Conservation (phyloP, 2,113 vertebrate genomes). For the Catharus minimus region DNA sequence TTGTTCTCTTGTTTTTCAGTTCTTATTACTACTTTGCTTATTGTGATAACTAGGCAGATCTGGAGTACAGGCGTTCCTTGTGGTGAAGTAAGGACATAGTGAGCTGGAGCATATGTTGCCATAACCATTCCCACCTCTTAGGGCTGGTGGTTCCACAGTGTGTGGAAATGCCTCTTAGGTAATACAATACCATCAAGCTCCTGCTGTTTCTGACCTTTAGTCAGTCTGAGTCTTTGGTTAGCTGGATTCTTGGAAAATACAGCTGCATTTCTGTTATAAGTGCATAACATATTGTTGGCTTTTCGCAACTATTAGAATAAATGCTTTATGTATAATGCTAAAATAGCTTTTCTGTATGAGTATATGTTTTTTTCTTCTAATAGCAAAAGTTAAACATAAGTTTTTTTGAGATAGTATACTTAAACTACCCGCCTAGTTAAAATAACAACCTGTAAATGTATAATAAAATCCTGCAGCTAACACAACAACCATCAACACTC, state of each 20-base stretch:
- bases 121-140: neutral
- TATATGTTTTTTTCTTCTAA: no score
- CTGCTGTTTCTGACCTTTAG: constrained; percentile 1
- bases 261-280: neutral
- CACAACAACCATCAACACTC: no score
- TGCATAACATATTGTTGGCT: no score
- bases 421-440: no score
- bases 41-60: neutral
- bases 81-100: neutral
- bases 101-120: neutral
- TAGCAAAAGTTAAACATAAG: no score
- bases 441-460: no score
- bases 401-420: no score
- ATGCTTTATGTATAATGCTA: no score
- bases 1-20: neutral
- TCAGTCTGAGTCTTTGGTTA: neutral
- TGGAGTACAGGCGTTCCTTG: neutral
- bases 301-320: no score
- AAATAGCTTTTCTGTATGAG: no score
- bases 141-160: neutral
- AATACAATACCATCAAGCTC: neutral
- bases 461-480: no score
- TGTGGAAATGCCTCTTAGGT: neutral
- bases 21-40: neutral
- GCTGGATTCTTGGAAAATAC: neutral